Evolutionary conservation across 2,888 invertebrate species (phyloP), one percentile per base, ranked within the genome.

Genomic region (Tuberolachnus salignus): DNA sequence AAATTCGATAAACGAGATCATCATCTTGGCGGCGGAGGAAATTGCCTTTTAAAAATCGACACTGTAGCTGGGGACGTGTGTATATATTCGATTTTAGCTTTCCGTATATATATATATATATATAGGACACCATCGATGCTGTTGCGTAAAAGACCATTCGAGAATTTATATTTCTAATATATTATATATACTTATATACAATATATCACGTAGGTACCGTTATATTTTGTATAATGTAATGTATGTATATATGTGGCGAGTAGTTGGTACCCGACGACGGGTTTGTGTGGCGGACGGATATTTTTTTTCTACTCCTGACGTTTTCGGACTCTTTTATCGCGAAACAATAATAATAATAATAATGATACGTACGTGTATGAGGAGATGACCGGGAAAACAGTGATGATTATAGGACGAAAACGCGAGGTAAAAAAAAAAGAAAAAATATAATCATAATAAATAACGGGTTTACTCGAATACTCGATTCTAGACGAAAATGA

Each of bases 31-130:
- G 23, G 13, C 34, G 19, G 53, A 19, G 19, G 69, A 53, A 53
- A 69, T 69, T 69, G 69, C 53, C 53, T 69, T 69, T 69, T 69
- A 69, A 69, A 34, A 69, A 69, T 69, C 51, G 51, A 69, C 67
- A 19, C 14, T 13, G 34, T n/a, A 23, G 19, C 23, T 10, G 26
- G 21, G 26, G 34, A 34, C 34, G 34, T 34, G 34, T 26, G 23
- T 13, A 14, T 13, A 14, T 51, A 26, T n/a, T 26, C n/a, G 3
- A 23, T 49, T 51, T 51, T 26, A 26, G n/a, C 23, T 66, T 23
- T n/a, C 26, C 23, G n/a, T 51, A 67, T 26, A 49, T 26, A 66
- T 46, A 46, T 8, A 23, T 64, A 49, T 4, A n/a, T 26, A 26
- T 23, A 26, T 26, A 51, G 16, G 11, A n/a, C 13, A 26, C 11